Evolutionary conservation across 2,113 vertebrate genomes (phyloP).

Genomic region (Mungos mungo): DNA sequence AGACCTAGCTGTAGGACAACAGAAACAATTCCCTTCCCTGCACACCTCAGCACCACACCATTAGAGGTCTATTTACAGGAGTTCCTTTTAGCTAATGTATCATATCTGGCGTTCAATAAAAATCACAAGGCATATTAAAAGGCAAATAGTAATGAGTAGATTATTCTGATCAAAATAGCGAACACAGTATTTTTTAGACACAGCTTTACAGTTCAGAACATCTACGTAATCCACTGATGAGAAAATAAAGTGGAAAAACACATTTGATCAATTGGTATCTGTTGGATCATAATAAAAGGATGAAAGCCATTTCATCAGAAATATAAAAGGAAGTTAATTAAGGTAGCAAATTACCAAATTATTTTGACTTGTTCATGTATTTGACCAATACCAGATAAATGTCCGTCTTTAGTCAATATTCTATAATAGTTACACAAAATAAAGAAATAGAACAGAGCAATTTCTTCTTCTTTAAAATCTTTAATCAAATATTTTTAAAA

Average conservation of each 20-base stretch:
- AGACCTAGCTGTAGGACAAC: background rate
- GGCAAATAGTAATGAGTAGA: background rate
- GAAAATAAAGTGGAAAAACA: background rate
- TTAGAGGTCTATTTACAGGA: background rate
- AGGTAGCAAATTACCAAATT: background rate
- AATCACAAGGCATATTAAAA: background rate
- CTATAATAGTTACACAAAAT: background rate
- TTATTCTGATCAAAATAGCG: background rate
- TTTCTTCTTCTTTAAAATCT: background rate
- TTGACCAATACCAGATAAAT: background rate
- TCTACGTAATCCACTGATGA: background rate
- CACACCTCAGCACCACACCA: background rate
- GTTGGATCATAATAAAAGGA: background rate
- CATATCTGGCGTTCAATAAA: background rate
- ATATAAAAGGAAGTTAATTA: background rate
- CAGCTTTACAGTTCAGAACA: background rate
- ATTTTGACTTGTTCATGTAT: background rate
- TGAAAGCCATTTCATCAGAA: background rate
- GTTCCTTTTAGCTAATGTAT: background rate
- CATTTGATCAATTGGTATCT: background rate
- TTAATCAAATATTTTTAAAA: background rate
- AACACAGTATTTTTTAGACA: background rate
- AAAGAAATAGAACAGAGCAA: background rate
- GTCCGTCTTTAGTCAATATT: background rate
- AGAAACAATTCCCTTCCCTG: background rate